Percentiles rank a stretch among this genome's conserved stretches.
Conservation (phyloP, 92 coral and sea anemone species). For the Scolanthus callimorphus region DNA sequence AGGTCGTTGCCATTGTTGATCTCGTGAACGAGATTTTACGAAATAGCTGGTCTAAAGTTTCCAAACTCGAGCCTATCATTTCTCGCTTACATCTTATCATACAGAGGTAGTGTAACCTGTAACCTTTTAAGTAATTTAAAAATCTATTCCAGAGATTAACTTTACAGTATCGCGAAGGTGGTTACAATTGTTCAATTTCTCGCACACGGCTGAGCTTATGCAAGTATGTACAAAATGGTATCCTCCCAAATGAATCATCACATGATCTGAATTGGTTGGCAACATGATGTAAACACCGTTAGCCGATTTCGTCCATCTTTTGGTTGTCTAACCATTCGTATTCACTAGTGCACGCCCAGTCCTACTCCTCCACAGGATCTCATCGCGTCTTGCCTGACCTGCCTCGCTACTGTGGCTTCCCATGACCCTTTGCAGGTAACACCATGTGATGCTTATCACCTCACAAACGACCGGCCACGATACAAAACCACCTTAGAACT, state of each 20-base stretch:
- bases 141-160: not conserved
- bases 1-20: slow-evolving; percentile 72
- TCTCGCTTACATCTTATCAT: slow-evolving; percentile 73
- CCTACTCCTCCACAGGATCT: slow-evolving; percentile 81
- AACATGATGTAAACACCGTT: too few relatives aligned
- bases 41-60: slow-evolving; percentile 84
- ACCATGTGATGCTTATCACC: too few relatives aligned
- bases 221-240: too few relatives aligned
- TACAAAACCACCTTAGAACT: too few relatives aligned
- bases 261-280: not conserved
- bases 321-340: too few relatives aligned
- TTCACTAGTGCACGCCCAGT: slow-evolving; percentile 67
- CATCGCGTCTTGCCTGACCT: slow-evolving; percentile 78
- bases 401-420: slow-evolving; percentile 83
- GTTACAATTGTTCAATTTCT: too few relatives aligned
- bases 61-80: slow-evolving; percentile 51
- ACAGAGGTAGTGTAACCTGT: too few relatives aligned
- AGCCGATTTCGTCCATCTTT: too few relatives aligned
- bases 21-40: slow-evolving; percentile 68
- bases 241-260: too few relatives aligned
- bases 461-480: too few relatives aligned
- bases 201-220: not conserved
- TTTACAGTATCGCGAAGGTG: not conserved
- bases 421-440: slow-evolving; percentile 87
- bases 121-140: too few relatives aligned